Evolutionary conservation across 1,140 invertebrate genomes (phyloP).

Genomic region (Megathymus violae): DNA sequence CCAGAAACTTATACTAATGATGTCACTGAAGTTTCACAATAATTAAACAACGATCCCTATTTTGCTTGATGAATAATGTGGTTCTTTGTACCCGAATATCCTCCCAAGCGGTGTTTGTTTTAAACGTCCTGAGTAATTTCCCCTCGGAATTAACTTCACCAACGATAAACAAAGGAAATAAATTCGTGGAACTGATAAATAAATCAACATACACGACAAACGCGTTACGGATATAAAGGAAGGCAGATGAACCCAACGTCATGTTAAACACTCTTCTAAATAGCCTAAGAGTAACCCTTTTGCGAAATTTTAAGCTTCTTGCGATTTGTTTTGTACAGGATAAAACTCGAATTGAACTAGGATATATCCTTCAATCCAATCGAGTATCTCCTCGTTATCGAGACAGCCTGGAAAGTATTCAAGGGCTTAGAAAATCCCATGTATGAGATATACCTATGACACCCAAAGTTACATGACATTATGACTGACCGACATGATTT

Average conservation of each 20-base stretch:
- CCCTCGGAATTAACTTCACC: constrained; percentile 5
- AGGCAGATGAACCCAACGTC: neutral
- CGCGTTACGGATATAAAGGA: constrained; percentile 3
- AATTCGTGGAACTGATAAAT: constrained; percentile 4
- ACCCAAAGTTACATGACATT: too few relatives aligned
- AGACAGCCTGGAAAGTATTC: too few relatives aligned
- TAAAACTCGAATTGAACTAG: too few relatives aligned
- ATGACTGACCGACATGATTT: too few relatives aligned
- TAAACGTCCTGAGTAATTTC: constrained; percentile 1
- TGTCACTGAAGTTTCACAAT: neutral
- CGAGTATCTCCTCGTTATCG: too few relatives aligned
- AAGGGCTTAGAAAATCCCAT: too few relatives aligned
- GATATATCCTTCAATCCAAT: too few relatives aligned
- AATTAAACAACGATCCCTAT: neutral
- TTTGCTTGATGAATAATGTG: neutral
- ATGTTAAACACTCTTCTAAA: neutral
- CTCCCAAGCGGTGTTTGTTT: neutral
- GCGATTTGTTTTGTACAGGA: too few relatives aligned
- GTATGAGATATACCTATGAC: too few relatives aligned
- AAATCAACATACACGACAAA: constrained; percentile 5
- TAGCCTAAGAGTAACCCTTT: neutral
- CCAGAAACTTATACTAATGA: neutral
- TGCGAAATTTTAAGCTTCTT: neutral
- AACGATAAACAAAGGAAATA: constrained; percentile 6
- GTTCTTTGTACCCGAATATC: neutral